A percentile compares a stretch with the other conserved stretches of the same genome.
phyloP scores from a whole-genome alignment of 2,888 invertebrate genomes.

The Hirtodrosophila histrioides region DNA sequence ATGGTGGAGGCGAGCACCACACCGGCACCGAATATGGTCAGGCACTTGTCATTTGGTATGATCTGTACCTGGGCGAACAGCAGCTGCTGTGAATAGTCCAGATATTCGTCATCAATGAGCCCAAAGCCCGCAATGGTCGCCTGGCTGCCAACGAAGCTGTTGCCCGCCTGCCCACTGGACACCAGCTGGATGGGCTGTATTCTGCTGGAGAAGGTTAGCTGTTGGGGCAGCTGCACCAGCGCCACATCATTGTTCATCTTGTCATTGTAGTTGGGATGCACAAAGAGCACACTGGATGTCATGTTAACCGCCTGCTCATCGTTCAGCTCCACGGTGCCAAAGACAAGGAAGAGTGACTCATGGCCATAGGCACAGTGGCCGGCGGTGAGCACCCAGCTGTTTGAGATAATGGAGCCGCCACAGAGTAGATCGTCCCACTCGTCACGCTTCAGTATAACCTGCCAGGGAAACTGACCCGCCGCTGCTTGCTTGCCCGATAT shows the following conservation, averaged over 20 bases:
- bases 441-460: conserved; percentile 80
- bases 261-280: conserved; percentile 78
- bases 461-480: conserved; percentile 81
- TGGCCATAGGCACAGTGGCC: conserved; percentile 79
- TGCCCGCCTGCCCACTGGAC: conserved; percentile 31
- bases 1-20: conserved; percentile 72
- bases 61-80: conserved; percentile 76
- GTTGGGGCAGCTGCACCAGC: conserved; percentile 70
- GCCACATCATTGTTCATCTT: conserved; percentile 81
- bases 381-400: conserved; percentile 81
- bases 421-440: conserved; percentile 75
- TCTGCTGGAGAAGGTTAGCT: conserved; percentile 57
- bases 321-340: conserved; percentile 74
- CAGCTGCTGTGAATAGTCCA: conserved; percentile 72
- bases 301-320: conserved; percentile 59
- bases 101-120: conserved; percentile 75
- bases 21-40: conserved; percentile 50
- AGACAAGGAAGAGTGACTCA: conserved; percentile 67
- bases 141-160: conserved; percentile 65
- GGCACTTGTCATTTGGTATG: conserved; percentile 73
- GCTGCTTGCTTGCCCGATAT: conserved; percentile 70
- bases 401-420: conserved; percentile 81
- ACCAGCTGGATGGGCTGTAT: conserved; percentile 78
- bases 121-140: conserved; percentile 81
- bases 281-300: conserved; percentile 66